Conservation (phyloP, 92 coral and sea anemone species). For the Zoanthus solanderi region DNA sequence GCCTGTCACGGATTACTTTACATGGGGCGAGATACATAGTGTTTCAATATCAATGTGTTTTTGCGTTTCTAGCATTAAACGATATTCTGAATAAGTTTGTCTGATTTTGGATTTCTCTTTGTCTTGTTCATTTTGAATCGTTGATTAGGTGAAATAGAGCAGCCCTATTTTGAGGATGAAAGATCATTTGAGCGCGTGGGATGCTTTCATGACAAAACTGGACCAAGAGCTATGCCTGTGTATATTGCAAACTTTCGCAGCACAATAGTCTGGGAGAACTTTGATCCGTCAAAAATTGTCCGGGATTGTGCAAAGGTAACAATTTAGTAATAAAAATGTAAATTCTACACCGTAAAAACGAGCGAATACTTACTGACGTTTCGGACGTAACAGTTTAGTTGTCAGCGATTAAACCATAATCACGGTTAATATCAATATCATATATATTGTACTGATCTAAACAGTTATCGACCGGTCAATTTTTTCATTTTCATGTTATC, state of each 20-base stretch:
- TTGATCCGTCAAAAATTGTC: not conserved
- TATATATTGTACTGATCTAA: too few relatives aligned
- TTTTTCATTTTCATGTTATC: not conserved
- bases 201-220: not conserved
- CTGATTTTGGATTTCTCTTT: not conserved
- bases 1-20: too few relatives aligned
- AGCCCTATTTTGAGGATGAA: constrained; percentile 30
- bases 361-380: not conserved
- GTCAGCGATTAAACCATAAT: too few relatives aligned
- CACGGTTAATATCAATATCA: too few relatives aligned
- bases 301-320: constrained; percentile 18
- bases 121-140: not conserved
- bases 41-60: too few relatives aligned
- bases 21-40: too few relatives aligned
- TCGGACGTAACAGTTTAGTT: too few relatives aligned
- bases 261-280: not conserved
- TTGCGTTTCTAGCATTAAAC: too few relatives aligned
- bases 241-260: not conserved
- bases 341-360: not conserved
- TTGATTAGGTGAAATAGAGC: not conserved
- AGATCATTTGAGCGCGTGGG: constrained; percentile 7
- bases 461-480: too few relatives aligned
- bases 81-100: not conserved
- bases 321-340: not conserved
- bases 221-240: not conserved